Conservation (phyloP, 2,888 invertebrate species). For the Shargacucullia verbasci region DNA sequence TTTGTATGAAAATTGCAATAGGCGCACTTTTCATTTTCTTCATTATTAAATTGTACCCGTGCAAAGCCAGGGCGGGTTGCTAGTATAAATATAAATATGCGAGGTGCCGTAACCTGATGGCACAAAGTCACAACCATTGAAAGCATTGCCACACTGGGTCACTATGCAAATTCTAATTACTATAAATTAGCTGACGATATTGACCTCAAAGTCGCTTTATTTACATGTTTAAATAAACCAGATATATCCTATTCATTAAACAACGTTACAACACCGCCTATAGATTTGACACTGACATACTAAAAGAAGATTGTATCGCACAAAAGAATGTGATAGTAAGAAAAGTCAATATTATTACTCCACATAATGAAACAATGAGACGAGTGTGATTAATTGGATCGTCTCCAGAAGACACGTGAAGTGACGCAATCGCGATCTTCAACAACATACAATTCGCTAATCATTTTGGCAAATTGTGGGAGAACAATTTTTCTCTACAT, state of each 20-base stretch:
- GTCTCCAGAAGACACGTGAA: background rate
- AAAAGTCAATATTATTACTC: constrained; percentile 22
- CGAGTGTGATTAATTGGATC: background rate
- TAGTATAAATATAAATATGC: background rate
- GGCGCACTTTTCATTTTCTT: too few relatives aligned
- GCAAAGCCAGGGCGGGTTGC: too few relatives aligned
- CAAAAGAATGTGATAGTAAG: background rate
- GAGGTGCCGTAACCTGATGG: background rate
- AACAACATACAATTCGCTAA: background rate
- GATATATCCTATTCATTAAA: background rate
- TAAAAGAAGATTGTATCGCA: background rate
- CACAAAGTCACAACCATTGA: constrained; percentile 11
- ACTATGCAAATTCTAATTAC: constrained; percentile 32
- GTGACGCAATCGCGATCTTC: constrained; percentile 7
- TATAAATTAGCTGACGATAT: constrained; percentile 18
- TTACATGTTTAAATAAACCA: constrained; percentile 17
- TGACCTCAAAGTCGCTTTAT: constrained; percentile 49
- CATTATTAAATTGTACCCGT: too few relatives aligned
- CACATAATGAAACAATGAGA: constrained; percentile 9
- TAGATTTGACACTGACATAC: constrained; percentile 25
- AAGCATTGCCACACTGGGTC: constrained; percentile 23
- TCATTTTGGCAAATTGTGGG: constrained; percentile 29
- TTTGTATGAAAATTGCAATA: too few relatives aligned
- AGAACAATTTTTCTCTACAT: constrained; percentile 8
- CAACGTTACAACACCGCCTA: too few relatives aligned